Evolutionary conservation across 2,888 invertebrate genomes (phyloP).

Genomic region (Allygus modestus): DNA sequence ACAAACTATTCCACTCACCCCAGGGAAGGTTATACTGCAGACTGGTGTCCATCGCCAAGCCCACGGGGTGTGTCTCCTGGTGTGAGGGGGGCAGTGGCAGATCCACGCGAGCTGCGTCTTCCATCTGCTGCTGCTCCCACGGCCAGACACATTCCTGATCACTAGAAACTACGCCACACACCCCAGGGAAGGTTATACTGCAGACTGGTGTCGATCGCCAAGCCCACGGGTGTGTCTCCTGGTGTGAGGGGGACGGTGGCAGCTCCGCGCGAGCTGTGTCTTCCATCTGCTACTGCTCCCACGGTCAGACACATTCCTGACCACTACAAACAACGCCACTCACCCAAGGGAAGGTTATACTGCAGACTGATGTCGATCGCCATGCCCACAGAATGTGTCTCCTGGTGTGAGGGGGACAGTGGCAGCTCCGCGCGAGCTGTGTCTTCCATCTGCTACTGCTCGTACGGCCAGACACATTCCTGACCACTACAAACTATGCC

Average conservation of each 20-base stretch:
- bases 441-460: too few relatives aligned
- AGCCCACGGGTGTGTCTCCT: constrained; percentile 90
- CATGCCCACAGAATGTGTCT: too few relatives aligned
- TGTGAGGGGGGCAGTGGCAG: constrained; percentile 86
- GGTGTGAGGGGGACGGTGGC: constrained; percentile 83
- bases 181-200: constrained; percentile 83
- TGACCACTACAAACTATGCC: too few relatives aligned
- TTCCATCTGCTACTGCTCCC: constrained; percentile 89
- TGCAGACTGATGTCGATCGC: too few relatives aligned
- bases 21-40: constrained; percentile 82
- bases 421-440: too few relatives aligned
- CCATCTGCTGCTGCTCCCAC: constrained; percentile 90
- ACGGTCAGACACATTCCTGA: too few relatives aligned
- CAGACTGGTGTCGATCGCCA: constrained; percentile 85
- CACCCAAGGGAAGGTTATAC: too few relatives aligned
- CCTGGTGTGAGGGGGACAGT: too few relatives aligned
- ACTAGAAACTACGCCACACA: constrained; percentile 77
- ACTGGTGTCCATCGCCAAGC: constrained; percentile 85
- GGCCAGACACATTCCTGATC: constrained; percentile 77
- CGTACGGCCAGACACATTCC: too few relatives aligned
- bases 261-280: constrained; percentile 90
- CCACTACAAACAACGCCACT: too few relatives aligned
- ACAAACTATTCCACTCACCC: constrained; percentile 78
- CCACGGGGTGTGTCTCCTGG: constrained; percentile 88
- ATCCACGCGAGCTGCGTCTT: constrained; percentile 88